Conservation (phyloP, 2,797 vertebrate species). For the Hippopotamyrus pictus region DNA sequence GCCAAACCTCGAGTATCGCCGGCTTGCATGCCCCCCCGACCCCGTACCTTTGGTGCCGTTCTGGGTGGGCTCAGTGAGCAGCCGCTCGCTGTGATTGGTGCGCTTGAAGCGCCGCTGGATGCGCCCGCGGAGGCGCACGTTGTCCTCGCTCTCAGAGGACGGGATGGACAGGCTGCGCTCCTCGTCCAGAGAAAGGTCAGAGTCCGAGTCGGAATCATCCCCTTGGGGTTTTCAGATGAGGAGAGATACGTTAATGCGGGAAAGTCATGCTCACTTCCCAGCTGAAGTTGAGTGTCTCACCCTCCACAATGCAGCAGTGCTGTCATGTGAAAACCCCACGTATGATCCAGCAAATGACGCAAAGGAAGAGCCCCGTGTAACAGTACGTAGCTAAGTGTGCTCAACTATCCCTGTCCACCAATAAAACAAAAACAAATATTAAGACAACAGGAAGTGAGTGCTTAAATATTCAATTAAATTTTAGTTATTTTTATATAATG, state of each 20-base stretch:
- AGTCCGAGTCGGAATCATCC: constrained; percentile 91
- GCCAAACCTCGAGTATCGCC: not conserved
- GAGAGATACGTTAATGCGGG: not conserved
- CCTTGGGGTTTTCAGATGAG: constrained; percentile 51
- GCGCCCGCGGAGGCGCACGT: constrained; percentile 63
- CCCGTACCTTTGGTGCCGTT: constrained; percentile 79
- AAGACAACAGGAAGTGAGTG: not conserved
- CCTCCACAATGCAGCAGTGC: not conserved
- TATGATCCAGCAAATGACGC: not conserved
- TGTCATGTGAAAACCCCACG: not conserved
- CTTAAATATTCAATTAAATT: not conserved
- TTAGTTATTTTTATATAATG: not conserved
- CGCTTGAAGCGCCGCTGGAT: constrained; percentile 86
- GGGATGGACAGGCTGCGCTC: constrained; percentile 93
- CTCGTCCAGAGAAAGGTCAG: constrained; percentile 91
- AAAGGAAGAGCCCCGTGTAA: not conserved
- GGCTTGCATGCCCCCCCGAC: not conserved
- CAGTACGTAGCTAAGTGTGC: not conserved
- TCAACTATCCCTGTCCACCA: not conserved
- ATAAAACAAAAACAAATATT: not conserved
- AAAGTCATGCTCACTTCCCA: not conserved
- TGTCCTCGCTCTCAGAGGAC: constrained; percentile 94
- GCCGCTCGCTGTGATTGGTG: constrained; percentile 81
- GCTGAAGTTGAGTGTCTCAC: not conserved
- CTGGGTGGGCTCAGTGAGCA: constrained; percentile 80